Conservation (phyloP, 2,888 invertebrate species). For the Galerucella calmariensis region DNA sequence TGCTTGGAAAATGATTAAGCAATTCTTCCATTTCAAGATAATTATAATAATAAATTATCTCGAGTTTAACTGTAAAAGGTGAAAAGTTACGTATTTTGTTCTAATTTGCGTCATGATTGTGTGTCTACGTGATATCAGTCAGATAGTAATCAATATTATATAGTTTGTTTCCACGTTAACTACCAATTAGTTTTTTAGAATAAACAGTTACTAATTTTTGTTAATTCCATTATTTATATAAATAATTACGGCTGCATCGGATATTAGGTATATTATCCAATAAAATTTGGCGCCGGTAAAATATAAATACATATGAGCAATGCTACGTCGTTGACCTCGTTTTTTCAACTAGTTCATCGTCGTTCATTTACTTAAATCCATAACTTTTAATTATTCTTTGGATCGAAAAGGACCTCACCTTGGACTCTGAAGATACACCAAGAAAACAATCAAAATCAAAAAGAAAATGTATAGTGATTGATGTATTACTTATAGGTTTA, state of each 20-base stretch:
- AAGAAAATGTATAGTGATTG: too few species aligned
- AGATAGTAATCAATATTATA: constrained; percentile 19
- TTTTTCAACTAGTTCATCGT: too few species aligned
- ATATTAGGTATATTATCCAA: constrained; percentile 9
- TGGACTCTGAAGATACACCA: too few species aligned
- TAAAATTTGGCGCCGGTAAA: constrained; percentile 16
- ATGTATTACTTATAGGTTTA: too few species aligned
- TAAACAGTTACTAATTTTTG: constrained; percentile 1
- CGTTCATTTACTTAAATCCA: too few species aligned
- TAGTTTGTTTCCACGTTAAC: constrained; percentile 18
- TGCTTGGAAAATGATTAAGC: background rate
- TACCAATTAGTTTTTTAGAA: constrained; percentile 1
- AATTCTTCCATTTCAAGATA: background rate
- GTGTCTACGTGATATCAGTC: constrained; percentile 9
- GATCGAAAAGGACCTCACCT: too few species aligned
- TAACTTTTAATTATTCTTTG: too few species aligned
- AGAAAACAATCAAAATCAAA: too few species aligned
- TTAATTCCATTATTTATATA: constrained; percentile 1
- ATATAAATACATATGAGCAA: background rate
- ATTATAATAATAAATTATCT: background rate
- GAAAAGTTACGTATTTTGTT: background rate
- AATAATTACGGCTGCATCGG: constrained; percentile 1
- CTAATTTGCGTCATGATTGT: constrained; percentile 13
- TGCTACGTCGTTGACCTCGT: too few species aligned
- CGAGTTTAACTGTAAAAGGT: background rate